These are phyloP conservation scores for Plebejus melissa DNA, from an alignment of 2,888 invertebrate genomes.

Conservation along the genomic window DNA sequence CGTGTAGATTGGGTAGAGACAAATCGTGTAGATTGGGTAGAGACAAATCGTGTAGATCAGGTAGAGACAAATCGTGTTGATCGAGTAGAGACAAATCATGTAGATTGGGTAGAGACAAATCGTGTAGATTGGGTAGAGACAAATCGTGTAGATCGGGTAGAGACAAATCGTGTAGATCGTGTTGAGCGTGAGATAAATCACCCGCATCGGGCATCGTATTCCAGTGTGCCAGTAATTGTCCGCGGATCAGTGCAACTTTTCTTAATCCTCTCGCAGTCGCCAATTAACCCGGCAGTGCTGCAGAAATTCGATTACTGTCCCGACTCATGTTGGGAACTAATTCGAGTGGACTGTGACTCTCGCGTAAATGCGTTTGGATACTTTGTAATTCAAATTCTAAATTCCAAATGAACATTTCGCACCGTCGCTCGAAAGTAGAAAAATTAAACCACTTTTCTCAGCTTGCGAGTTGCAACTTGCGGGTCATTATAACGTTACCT, in stretches of 20 bases:
- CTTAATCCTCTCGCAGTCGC: constrained; percentile 38
- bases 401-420: constrained; percentile 4
- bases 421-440: neutral
- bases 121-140: neutral
- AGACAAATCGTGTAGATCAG: too few relatives aligned
- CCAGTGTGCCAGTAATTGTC: constrained; percentile 40
- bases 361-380: constrained; percentile 35
- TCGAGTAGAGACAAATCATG: neutral
- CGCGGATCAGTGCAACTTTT: constrained; percentile 41
- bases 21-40: too few relatives aligned
- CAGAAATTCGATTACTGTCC: constrained; percentile 51
- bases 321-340: constrained; percentile 53
- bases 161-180: neutral
- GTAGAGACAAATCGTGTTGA: neutral
- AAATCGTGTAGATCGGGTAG: too few relatives aligned
- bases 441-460: neutral
- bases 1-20: neutral
- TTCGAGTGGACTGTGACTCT: constrained; percentile 49
- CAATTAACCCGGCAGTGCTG: constrained; percentile 51
- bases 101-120: neutral
- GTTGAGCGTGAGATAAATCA: constrained; percentile 27
- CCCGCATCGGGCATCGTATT: constrained; percentile 28
- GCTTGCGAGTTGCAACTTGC: too few relatives aligned
- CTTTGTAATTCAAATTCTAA: constrained; percentile 1
- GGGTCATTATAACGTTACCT: neutral